phyloP scores from a whole-genome alignment of 2,113 vertebrate genomes.

The Odobenus rosmarus region DNA sequence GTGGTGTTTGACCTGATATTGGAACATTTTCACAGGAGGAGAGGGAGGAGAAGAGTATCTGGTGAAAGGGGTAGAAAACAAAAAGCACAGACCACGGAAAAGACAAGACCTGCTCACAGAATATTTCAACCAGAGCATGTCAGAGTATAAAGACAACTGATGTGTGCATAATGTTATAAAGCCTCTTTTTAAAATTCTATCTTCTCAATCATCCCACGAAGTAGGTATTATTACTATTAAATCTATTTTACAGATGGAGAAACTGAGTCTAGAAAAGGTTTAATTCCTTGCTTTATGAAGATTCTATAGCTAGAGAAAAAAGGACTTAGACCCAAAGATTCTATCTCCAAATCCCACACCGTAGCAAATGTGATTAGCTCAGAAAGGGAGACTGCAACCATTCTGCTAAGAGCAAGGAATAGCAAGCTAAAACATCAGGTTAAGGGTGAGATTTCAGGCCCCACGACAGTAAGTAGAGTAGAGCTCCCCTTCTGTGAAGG shows the following conservation, averaged over 20 bases:
- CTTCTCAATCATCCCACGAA: neutral
- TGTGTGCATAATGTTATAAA: neutral
- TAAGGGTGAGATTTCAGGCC: neutral
- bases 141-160: neutral
- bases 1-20: neutral
- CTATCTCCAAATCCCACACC: neutral
- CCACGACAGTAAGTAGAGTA: neutral
- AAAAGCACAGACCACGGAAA: neutral
- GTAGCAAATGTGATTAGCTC: neutral
- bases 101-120: neutral
- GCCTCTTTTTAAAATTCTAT: neutral
- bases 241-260: neutral
- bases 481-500: neutral
- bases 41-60: neutral
- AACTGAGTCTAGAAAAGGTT: neutral
- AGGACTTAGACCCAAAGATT: neutral
- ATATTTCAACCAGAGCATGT: neutral
- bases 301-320: neutral
- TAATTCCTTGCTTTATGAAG: neutral
- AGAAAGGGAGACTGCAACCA: neutral
- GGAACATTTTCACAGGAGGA: slow-evolving; percentile 21
- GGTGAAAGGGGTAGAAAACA: neutral
- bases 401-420: neutral
- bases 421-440: neutral
- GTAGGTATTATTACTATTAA: neutral